A percentile compares a stretch with the other conserved stretches of the same genome.
Evolutionary conservation across 2,113 vertebrate species (phyloP).

Genomic region (Equus quagga): DNA sequence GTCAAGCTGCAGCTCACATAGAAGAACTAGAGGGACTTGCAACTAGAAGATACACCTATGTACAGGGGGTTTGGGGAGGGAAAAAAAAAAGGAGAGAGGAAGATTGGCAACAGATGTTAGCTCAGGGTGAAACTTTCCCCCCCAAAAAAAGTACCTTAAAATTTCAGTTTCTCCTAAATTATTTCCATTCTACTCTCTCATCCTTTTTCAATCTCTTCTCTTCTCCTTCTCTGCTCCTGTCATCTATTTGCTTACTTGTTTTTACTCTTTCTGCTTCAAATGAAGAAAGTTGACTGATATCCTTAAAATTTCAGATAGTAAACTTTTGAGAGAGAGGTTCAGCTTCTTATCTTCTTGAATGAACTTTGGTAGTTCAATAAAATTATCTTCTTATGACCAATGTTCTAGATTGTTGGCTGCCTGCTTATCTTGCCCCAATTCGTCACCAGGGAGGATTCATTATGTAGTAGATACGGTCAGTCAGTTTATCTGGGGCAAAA

Average conservation of each 20-base stretch:
- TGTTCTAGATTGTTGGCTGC: not conserved
- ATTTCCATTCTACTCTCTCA: not conserved
- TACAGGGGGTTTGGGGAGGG: too few species aligned
- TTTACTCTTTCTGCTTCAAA: not conserved
- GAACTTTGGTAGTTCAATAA: not conserved
- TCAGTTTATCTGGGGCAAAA: not conserved
- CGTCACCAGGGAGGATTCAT: not conserved
- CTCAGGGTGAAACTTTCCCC: too few species aligned
- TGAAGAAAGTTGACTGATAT: not conserved
- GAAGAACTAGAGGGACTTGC: too few species aligned
- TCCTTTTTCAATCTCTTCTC: not conserved
- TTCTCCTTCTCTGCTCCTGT: not conserved
- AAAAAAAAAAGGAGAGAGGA: too few species aligned
- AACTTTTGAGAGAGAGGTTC: not conserved
- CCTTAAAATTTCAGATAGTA: conserved; percentile 3
- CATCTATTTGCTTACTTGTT: conserved; percentile 4
- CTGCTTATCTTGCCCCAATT: not conserved
- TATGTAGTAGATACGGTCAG: conserved; percentile 18
- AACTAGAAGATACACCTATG: too few species aligned
- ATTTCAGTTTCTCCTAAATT: not conserved
- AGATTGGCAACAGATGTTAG: too few species aligned
- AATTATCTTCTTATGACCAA: not conserved
- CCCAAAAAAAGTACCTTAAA: too few species aligned
- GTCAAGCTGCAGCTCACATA: too few species aligned
- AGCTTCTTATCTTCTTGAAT: not conserved